These are phyloP conservation scores for Agrotis segetum DNA, from an alignment of 2,888 invertebrate species.

Conservation along the genomic window DNA sequence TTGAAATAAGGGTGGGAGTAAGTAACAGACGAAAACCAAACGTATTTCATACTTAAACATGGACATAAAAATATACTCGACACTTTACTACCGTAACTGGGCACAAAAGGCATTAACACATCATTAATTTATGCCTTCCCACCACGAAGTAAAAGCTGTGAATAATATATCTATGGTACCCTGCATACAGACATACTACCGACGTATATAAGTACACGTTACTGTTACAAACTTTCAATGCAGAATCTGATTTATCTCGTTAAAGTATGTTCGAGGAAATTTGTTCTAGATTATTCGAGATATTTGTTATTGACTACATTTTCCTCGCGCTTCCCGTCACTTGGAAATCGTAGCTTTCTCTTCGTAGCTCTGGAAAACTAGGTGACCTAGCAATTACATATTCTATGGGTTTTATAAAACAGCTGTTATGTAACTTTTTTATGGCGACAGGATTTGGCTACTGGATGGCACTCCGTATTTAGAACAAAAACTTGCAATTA, in stretches of 20 bases:
- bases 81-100: conserved; percentile 34
- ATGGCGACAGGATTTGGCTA: neutral
- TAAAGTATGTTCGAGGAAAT: conserved; percentile 46
- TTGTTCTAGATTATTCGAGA: conserved; percentile 47
- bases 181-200: conserved; percentile 8
- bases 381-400: conserved; percentile 16
- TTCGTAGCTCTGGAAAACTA: conserved; percentile 25
- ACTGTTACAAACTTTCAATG: conserved; percentile 44
- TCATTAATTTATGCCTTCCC: conserved; percentile 41
- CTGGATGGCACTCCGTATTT: neutral
- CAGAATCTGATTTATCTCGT: conserved; percentile 52
- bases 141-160: conserved; percentile 51
- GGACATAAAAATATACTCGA: conserved; percentile 26
- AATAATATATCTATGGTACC: conserved; percentile 49
- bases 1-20: neutral
- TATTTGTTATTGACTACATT: conserved; percentile 42
- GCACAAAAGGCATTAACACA: conserved; percentile 50
- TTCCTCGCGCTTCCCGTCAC: neutral
- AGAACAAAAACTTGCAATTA: neutral
- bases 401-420: conserved; percentile 1
- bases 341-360: conserved; percentile 19
- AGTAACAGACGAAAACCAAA: neutral
- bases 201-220: neutral
- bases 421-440: conserved; percentile 11
- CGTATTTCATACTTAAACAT: neutral